Conservation (phyloP, 2,888 invertebrate species). For the Electrophaes corylata region DNA sequence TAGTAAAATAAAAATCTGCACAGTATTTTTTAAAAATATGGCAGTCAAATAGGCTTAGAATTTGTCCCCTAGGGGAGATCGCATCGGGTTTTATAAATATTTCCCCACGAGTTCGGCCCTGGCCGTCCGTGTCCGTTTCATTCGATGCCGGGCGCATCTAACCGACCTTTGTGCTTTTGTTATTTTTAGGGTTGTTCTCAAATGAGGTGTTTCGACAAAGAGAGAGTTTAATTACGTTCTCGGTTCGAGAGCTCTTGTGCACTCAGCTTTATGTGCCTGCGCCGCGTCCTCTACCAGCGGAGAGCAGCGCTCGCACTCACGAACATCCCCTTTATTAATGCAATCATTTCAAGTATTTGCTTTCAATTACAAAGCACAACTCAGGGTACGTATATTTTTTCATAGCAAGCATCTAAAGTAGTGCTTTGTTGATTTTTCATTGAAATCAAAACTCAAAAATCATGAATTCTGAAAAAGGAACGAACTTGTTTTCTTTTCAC, state of each 20-base stretch:
- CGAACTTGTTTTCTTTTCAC: background rate
- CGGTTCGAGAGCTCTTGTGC: constrained; percentile 33
- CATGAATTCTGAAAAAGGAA: background rate
- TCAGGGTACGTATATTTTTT: no score
- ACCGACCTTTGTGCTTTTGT: constrained; percentile 41
- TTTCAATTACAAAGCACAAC: constrained; percentile 26
- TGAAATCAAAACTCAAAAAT: background rate
- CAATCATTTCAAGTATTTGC: constrained; percentile 35
- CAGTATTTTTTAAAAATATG: no score
- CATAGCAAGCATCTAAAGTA: no score
- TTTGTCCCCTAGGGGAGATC: no score
- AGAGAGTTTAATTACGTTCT: constrained; percentile 51
- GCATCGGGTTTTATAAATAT: no score
- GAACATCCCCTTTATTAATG: constrained; percentile 30
- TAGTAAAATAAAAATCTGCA: no score
- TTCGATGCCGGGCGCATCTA: constrained; percentile 45
- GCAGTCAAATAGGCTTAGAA: no score
- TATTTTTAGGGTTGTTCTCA: constrained; percentile 49
- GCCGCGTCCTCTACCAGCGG: no score
- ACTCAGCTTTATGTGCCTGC: constrained; percentile 13
- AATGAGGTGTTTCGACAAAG: constrained; percentile 52
- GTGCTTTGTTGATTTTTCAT: constrained; percentile 1
- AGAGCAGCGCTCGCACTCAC: constrained; percentile 30
- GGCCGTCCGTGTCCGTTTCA: constrained; percentile 39
- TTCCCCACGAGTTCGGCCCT: constrained; percentile 28